These are phyloP conservation scores for Panzeria rudis DNA, from an alignment of 2,888 invertebrate species.

Conservation along the genomic window DNA sequence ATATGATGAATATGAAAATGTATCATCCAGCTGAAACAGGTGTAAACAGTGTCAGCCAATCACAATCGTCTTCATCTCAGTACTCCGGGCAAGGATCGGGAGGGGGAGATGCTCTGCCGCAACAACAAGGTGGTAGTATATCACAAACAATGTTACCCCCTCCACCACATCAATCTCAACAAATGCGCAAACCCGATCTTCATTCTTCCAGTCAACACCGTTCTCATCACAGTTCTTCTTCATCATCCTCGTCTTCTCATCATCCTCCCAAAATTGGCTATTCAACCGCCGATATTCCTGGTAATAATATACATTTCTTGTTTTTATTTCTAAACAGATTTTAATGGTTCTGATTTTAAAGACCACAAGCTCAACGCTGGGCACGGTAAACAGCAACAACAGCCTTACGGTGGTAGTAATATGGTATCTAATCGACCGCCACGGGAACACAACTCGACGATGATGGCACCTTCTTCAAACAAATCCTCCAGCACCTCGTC, in stretches of 20 bases:
- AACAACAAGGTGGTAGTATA: conserved; percentile 55
- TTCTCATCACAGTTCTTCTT: conserved; percentile 79
- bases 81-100: conserved; percentile 67
- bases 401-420: conserved; percentile 73
- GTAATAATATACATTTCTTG: conserved; percentile 73
- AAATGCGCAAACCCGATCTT: conserved; percentile 78
- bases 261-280: conserved; percentile 78
- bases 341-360: conserved; percentile 68
- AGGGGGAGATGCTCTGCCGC: conserved; percentile 49
- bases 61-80: conserved; percentile 65
- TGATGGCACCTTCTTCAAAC: conserved; percentile 72
- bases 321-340: conserved; percentile 56
- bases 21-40: conserved; percentile 81
- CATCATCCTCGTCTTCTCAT: conserved; percentile 75
- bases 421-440: conserved; percentile 75
- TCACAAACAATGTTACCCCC: conserved; percentile 78
- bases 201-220: conserved; percentile 80
- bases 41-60: conserved; percentile 75
- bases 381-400: conserved; percentile 74
- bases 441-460: conserved; percentile 75
- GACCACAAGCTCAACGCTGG: conserved; percentile 77
- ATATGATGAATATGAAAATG: conserved; percentile 82
- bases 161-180: conserved; percentile 77
- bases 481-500: conserved; percentile 69
- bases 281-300: conserved; percentile 78